Evolutionary conservation across 1,140 invertebrate genomes (phyloP).

Genomic region (Leguminivora glycinivorella): DNA sequence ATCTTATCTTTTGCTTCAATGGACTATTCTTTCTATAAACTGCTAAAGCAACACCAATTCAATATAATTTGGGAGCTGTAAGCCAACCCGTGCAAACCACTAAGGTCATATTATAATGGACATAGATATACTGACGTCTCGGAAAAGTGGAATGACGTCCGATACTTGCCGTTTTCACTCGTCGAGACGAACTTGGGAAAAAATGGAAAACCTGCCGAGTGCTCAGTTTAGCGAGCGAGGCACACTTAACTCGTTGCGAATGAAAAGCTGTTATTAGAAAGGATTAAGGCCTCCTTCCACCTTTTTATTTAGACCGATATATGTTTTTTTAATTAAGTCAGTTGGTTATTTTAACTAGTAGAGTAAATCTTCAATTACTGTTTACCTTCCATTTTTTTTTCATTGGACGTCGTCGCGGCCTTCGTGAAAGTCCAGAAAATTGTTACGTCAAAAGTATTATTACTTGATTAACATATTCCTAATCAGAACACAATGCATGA

Average conservation of each 20-base stretch:
- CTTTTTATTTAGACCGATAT: background rate
- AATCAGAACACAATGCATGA: too few relatives aligned
- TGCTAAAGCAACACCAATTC: too few relatives aligned
- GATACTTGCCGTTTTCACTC: constrained; percentile 71
- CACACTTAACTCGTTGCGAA: constrained; percentile 1
- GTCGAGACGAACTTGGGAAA: constrained; percentile 64
- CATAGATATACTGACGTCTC: constrained; percentile 60
- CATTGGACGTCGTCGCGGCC: too few relatives aligned
- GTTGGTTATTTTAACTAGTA: too few relatives aligned
- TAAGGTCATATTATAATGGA: constrained; percentile 52
- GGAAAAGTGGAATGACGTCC: constrained; percentile 77
- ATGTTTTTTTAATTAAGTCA: background rate
- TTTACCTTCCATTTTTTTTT: too few relatives aligned
- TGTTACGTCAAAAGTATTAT: too few relatives aligned
- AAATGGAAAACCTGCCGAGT: constrained; percentile 56
- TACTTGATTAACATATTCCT: too few relatives aligned
- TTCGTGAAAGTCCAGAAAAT: too few relatives aligned
- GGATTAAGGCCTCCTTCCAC: background rate
- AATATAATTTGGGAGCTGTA: too few relatives aligned
- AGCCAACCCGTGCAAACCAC: constrained; percentile 35
- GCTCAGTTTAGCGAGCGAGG: background rate
- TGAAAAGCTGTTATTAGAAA: constrained; percentile 15
- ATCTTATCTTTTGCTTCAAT: too few relatives aligned
- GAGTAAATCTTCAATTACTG: too few relatives aligned
- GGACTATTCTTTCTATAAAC: too few relatives aligned